Evolutionary conservation across 2,888 invertebrate genomes (phyloP).

Genomic region (Oeneis ivallda): DNA sequence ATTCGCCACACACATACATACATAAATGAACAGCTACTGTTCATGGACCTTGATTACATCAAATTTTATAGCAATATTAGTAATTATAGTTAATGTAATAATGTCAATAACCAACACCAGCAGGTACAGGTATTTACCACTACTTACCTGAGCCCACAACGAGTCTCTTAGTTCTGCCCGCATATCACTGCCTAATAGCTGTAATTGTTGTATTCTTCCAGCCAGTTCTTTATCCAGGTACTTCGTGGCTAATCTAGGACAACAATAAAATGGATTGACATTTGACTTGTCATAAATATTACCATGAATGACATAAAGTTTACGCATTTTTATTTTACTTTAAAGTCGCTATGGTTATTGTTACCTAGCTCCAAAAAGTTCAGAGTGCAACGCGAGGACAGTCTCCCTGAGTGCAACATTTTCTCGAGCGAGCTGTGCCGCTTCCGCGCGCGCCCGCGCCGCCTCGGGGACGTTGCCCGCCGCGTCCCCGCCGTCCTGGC

Average conservation of each 20-base stretch:
- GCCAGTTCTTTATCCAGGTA: slow-evolving; percentile 93
- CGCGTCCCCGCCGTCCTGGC: slow-evolving; percentile 61
- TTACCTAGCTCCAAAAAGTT: slow-evolving; percentile 89
- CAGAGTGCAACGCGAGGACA: slow-evolving; percentile 88
- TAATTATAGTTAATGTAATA: no score
- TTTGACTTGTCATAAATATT: background rate
- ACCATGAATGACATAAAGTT: no score
- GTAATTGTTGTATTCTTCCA: slow-evolving; percentile 91
- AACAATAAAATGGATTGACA: background rate
- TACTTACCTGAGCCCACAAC: slow-evolving; percentile 85
- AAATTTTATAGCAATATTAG: no score
- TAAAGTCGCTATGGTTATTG: no score
- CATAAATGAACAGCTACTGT: no score
- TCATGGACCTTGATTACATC: no score
- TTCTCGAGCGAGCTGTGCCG: slow-evolving; percentile 84
- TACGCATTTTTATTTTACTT: no score
- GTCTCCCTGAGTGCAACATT: slow-evolving; percentile 87
- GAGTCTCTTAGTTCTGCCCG: slow-evolving; percentile 89
- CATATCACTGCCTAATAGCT: slow-evolving; percentile 90
- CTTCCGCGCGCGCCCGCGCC: slow-evolving; percentile 83
- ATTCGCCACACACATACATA: no score
- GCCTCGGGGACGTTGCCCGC: slow-evolving; percentile 60
- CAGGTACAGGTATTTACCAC: background rate
- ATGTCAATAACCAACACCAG: background rate
- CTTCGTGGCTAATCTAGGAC: slow-evolving; percentile 87